Percentiles rank a stretch among this genome's conserved stretches.
phyloP scores from a whole-genome alignment of 2,113 vertebrate genomes.

The Rhinolophus ferrumequinum region DNA sequence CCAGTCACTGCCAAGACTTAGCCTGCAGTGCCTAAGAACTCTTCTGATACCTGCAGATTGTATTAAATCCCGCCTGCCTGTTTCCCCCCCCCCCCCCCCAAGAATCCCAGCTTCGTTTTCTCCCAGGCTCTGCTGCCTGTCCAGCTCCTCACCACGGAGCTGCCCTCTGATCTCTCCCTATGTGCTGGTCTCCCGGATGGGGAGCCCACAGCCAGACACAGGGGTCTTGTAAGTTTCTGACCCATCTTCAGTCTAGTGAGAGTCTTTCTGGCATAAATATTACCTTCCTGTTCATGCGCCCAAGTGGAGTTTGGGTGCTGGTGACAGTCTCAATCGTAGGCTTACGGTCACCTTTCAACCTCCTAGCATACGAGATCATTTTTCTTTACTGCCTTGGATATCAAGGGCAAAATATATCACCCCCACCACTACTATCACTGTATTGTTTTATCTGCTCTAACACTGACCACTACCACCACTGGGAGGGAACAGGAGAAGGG shows the following conservation, averaged over 20 bases:
- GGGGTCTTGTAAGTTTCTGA: not conserved
- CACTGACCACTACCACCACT: not conserved
- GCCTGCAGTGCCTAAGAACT: slow-evolving; percentile 69
- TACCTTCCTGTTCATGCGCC: not conserved
- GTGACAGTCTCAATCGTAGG: not conserved
- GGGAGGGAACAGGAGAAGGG: not conserved
- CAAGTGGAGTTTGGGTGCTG: not conserved
- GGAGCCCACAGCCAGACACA: not conserved
- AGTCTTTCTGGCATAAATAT: not conserved
- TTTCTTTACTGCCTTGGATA: not conserved
- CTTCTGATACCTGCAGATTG: slow-evolving; percentile 76
- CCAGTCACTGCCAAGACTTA: slow-evolving; percentile 74
- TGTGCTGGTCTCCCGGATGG: not conserved
- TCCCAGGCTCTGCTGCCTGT: not conserved
- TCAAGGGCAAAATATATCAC: not conserved
- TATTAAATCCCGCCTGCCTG: slow-evolving; percentile 66
- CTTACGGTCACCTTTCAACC: not conserved
- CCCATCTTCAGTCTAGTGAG: not conserved
- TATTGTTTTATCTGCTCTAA: not conserved
- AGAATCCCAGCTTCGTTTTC: slow-evolving; percentile 65
- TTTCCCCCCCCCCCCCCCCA: slow-evolving; percentile 35
- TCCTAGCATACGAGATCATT: not conserved
- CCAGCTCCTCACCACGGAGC: not conserved
- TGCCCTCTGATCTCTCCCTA: not conserved
- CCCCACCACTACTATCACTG: rapidly evolving